Conservation (phyloP, 2,797 vertebrate genomes). For the Parambassis ranga region DNA sequence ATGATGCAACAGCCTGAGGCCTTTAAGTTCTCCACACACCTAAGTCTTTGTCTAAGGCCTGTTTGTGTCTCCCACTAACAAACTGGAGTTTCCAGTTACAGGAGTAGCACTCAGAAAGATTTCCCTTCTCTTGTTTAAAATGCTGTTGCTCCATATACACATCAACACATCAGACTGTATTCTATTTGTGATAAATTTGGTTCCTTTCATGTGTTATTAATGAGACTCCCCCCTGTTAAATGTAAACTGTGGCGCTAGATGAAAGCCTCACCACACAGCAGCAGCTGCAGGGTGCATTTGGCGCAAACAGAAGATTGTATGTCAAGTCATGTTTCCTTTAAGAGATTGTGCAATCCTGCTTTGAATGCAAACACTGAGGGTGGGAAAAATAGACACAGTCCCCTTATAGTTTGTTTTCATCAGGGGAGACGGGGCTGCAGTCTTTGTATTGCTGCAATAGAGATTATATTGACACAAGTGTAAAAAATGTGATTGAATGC, state of each 20-base stretch:
- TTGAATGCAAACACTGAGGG: background rate
- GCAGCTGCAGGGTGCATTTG: background rate
- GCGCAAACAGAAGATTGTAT: slow-evolving; percentile 36
- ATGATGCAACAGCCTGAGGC: slow-evolving; percentile 10
- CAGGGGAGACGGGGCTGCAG: background rate
- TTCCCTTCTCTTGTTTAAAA: background rate
- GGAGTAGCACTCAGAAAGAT: background rate
- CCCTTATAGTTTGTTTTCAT: background rate
- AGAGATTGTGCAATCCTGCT: slow-evolving; percentile 32
- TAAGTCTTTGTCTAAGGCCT: slow-evolving; percentile 29
- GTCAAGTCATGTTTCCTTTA: slow-evolving; percentile 38
- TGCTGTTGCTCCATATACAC: background rate
- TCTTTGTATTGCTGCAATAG: background rate
- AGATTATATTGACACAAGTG: background rate
- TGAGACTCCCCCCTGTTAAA: background rate
- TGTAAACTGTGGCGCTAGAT: background rate
- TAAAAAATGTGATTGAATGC: no score
- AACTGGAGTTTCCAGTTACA: slow-evolving; percentile 59
- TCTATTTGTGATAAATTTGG: background rate
- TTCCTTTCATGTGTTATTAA: background rate
- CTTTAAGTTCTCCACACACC: slow-evolving; percentile 13
- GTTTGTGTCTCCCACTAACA: slow-evolving; percentile 5
- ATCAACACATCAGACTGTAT: background rate
- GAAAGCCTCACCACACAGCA: background rate
- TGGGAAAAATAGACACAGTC: background rate